Conservation (phyloP, 2,797 vertebrate species). For the Microctenopoma stevenorrisi region DNA sequence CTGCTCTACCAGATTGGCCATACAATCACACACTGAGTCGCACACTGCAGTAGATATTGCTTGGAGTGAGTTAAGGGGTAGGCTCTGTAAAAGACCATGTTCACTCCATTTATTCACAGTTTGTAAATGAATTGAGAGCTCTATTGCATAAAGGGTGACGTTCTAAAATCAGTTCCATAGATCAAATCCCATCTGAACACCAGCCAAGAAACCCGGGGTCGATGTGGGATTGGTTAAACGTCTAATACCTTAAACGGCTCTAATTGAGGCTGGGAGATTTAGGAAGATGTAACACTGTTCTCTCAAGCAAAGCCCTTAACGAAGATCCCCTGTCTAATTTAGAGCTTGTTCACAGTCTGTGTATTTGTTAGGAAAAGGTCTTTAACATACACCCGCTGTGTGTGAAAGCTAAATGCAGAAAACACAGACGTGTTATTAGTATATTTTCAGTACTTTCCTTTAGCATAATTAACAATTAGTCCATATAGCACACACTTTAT, state of each 20-base stretch:
- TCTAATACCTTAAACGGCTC: slow-evolving; percentile 66
- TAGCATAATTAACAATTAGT: too few species aligned
- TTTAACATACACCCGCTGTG: slow-evolving; percentile 23
- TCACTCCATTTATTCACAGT: slow-evolving; percentile 30
- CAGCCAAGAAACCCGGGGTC: slow-evolving; percentile 50
- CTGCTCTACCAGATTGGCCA: slow-evolving; percentile 82
- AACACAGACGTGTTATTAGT: slow-evolving; percentile 23
- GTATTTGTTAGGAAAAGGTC: slow-evolving; percentile 44
- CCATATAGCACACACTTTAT: too few species aligned
- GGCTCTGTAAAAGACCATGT: slow-evolving; percentile 45
- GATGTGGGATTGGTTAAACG: slow-evolving; percentile 59
- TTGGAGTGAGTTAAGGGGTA: slow-evolving; percentile 70
- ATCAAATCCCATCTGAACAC: slow-evolving; percentile 43
- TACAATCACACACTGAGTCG: slow-evolving; percentile 70
- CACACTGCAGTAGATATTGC: slow-evolving; percentile 69
- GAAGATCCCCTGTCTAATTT: slow-evolving; percentile 57
- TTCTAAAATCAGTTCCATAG: slow-evolving; percentile 36
- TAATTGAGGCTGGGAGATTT: slow-evolving; percentile 66
- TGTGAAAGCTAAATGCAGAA: slow-evolving; percentile 13
- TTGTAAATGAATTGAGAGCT: slow-evolving; percentile 33
- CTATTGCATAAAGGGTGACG: neutral
- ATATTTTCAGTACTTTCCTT: too few species aligned
- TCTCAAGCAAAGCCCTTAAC: slow-evolving; percentile 56
- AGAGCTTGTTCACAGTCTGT: slow-evolving; percentile 46
- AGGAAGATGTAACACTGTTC: slow-evolving; percentile 62